Base-by-base conservation (phyloP, 1,140 invertebrate genomes). In the Paraescarpia echinospica region DNA sequence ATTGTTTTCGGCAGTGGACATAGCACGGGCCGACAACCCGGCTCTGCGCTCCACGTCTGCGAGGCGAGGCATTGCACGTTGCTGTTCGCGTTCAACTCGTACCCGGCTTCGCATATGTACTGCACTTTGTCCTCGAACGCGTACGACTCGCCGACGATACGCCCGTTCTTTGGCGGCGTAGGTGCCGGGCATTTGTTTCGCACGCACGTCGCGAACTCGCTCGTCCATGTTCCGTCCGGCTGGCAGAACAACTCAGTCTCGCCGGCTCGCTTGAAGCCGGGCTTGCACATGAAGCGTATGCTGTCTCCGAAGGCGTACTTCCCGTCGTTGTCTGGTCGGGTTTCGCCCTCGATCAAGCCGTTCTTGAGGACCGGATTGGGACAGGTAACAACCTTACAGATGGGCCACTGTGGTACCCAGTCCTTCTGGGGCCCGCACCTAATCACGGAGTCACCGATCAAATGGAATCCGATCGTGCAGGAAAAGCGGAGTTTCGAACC, bases 31-130 rank as follows among this genome's bases (percentile, higher is more conserved):
- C 35, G 34, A 51, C 92, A 92, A 35, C 33, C 14, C 34, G 92
- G 92, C n/a, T 35, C 9, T 12, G 94, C 94, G 22, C 91, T 51
- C 95, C 95, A 96, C 8, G 89, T 48, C n/a, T 94, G 93, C 91
- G 93, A 92, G n/a, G 93, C 89, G 6, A 94, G 93, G 94, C 95
- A 96, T 18, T 89, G 89, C 96, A 94, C 97, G 0, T 91, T 41
- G 48, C 90, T 91, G 35, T 94, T 92, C 33, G 95, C 96, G 33
- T 93, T 92, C n/a, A 96, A 33, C 90, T 93, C 92, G 91, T 94
- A 96, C 95, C 99, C 99, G 94, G 92, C 41, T 22, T 95, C 89
- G 92, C 95, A 96, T 31, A 33, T 77, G 92, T 95, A 96, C 35
- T 89, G n/a, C 14, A 95, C 93, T 14, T 22, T 92, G 35, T 93